phyloP scores from a whole-genome alignment of 2,888 invertebrate species.

The Yponomeuta evonymella region DNA sequence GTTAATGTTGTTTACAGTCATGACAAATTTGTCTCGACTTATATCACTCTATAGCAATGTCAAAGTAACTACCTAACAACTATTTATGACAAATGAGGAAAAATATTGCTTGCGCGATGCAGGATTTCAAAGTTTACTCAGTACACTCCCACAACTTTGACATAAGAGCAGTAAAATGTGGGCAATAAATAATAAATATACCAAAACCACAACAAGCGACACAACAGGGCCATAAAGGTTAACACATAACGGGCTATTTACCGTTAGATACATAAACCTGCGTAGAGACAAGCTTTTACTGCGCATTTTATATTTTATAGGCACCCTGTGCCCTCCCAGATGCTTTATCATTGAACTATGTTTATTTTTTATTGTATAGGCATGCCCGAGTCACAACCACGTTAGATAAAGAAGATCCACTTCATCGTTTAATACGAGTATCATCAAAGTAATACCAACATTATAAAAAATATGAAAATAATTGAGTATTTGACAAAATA shows the following conservation, averaged over 20 bases:
- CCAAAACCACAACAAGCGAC: neutral
- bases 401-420: neutral
- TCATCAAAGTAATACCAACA: too few relatives aligned
- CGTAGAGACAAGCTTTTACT: neutral
- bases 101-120: neutral
- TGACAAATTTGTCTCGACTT: too few relatives aligned
- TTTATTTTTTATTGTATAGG: constrained; percentile 33
- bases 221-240: constrained; percentile 9
- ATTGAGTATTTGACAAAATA: too few relatives aligned
- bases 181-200: neutral
- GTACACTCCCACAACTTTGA: neutral
- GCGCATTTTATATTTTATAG: constrained; percentile 11
- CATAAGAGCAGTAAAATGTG: neutral
- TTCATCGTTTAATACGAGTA: too few relatives aligned
- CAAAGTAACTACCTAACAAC: too few relatives aligned
- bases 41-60: too few relatives aligned
- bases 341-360: constrained; percentile 12
- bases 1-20: too few relatives aligned
- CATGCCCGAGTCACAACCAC: constrained; percentile 20
- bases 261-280: constrained; percentile 5
- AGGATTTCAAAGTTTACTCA: too few relatives aligned
- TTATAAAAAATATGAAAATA: too few relatives aligned
- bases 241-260: constrained; percentile 2
- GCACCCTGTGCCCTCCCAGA: neutral
- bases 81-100: too few relatives aligned